Base-by-base conservation (phyloP, 2,113 vertebrate genomes). In the Lethenteron reissneri region DNA sequence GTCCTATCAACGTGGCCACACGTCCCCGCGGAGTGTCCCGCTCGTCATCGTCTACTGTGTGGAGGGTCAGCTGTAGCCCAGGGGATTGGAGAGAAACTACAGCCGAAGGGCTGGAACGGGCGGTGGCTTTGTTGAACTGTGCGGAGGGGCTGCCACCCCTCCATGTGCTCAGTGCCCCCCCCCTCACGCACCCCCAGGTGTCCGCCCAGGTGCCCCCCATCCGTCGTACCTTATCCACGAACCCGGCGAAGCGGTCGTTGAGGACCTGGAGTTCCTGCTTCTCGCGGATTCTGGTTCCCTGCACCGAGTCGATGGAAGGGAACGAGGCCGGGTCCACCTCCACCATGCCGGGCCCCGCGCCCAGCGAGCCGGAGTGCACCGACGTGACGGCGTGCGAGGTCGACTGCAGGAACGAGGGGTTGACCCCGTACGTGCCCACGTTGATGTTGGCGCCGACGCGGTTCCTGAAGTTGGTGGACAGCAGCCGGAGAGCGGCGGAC, bases 181-280 rank as follows among this genome's bases (percentile, higher is more conserved):
- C 25, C 25, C 25, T 25, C 25, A 25, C 25, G 25, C 25, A 25
- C 25, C 25, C 25, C 25, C 25, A 25, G 3, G 25, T 25, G 25
- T 25, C 25, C 41, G 41, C 41, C 41, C 41, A 41, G 41, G 41
- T 41, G 41, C 41, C 41, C 41, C 41, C 41, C 41, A 41, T 41
- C 41, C 41, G 5, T 41, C 72, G 9, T 73, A 79, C 79, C 78
- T 80, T 80, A 70, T 78, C 78, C 56, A 80, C 78, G 57, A 80
- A 76, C 8, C 73, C 62, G n/a, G 78, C 79, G 69, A 80, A 79
- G 72, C 78, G 79, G 72, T 80, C 73, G 71, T 79, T 80, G 12
- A 80, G 76, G 12, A 8, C 72, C 74, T 80, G 78, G 59, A 80
- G 76, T 19, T 80, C 77, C 70, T 77, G 78, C 69, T 80, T 80